Conservation (phyloP, 2,797 vertebrate species). For the Buceros bicornis region DNA sequence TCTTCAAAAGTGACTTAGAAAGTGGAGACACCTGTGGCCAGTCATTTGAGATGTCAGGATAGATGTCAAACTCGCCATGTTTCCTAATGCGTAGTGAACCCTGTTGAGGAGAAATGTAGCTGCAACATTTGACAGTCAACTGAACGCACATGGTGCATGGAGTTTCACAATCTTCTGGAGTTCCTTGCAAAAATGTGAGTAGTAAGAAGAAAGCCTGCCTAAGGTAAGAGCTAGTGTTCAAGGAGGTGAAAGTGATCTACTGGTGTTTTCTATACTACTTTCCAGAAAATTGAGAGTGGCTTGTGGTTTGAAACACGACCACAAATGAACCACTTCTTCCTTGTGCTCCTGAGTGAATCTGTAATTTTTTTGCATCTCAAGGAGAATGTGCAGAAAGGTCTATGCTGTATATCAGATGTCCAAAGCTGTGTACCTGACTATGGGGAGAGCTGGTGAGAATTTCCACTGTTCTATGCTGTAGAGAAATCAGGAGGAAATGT, state of each 20-base stretch:
- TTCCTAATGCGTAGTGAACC: not conserved
- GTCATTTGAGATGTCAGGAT: not conserved
- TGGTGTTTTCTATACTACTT: not conserved
- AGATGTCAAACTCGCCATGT: not conserved
- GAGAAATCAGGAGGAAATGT: not conserved
- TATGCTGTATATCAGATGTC: not conserved
- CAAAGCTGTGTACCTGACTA: not conserved
- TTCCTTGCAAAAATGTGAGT: not conserved
- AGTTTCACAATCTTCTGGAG: not conserved
- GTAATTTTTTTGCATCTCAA: not conserved
- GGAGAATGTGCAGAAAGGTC: not conserved
- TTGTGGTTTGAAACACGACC: not conserved
- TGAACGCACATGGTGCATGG: not conserved
- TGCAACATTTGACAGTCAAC: not conserved
- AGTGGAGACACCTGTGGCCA: not conserved
- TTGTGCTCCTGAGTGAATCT: not conserved
- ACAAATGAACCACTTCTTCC: not conserved
- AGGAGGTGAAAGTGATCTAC: not conserved
- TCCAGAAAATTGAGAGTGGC: not conserved
- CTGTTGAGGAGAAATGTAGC: not conserved
- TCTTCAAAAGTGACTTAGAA: not conserved
- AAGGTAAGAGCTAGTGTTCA: not conserved
- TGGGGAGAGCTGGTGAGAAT: not conserved
- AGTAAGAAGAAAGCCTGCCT: not conserved
- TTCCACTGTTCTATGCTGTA: not conserved